A percentile compares a stretch with the other conserved stretches of the same genome.
Conservation (phyloP, 2,888 invertebrate species). For the Arctia plantaginis region DNA sequence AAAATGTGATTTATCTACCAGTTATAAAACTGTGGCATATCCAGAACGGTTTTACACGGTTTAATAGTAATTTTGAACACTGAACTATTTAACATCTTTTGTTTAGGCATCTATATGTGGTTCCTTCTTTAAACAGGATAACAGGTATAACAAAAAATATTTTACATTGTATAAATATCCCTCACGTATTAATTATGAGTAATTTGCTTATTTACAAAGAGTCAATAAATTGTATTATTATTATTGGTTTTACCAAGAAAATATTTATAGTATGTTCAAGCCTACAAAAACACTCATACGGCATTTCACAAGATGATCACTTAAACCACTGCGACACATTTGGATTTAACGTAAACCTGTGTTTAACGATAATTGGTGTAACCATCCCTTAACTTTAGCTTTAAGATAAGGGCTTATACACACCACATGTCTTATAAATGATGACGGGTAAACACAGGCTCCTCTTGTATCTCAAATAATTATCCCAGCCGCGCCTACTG, state of each 20-base stretch:
- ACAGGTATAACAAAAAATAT: not conserved
- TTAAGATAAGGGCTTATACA: conserved; percentile 59
- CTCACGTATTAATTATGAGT: not conserved
- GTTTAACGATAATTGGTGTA: conserved; percentile 41
- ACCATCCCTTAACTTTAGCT: conserved; percentile 27
- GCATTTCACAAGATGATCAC: not conserved
- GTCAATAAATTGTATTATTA: too few species aligned
- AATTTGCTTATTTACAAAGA: not conserved
- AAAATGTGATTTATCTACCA: conserved; percentile 60
- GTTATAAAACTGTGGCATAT: conserved; percentile 58
- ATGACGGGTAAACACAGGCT: conserved; percentile 56
- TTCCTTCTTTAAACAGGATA: not conserved
- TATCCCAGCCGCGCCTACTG: conserved; percentile 51
- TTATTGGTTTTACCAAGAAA: too few species aligned
- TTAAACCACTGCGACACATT: not conserved
- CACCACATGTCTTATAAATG: conserved; percentile 59
- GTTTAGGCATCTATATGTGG: conserved; percentile 6
- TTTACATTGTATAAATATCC: not conserved
- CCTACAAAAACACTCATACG: not conserved
- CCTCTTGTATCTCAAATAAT: conserved; percentile 49
- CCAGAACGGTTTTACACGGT: conserved; percentile 47
- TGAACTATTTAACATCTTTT: conserved; percentile 24
- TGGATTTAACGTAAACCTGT: conserved; percentile 28
- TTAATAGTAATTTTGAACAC: conserved; percentile 35
- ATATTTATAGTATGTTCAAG: too few species aligned